These are phyloP conservation scores for Electrophaes corylata DNA, from an alignment of 2,888 invertebrate genomes.

Conservation along the genomic window DNA sequence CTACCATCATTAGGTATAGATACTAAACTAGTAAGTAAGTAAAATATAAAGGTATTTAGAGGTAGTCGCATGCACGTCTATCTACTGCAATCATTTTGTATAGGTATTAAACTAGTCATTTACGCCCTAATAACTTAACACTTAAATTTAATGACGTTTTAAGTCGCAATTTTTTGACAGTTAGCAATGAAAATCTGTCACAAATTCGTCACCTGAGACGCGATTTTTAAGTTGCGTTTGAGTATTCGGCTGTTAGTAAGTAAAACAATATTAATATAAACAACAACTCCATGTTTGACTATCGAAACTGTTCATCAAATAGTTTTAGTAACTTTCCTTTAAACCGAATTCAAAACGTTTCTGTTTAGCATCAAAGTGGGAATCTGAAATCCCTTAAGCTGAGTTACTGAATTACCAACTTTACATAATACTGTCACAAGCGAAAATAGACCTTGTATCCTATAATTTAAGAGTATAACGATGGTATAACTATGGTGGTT, in stretches of 20 bases:
- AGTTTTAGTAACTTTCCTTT: slow-evolving; percentile 68
- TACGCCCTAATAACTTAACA: no score
- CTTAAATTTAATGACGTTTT: no score
- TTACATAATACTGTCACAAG: slow-evolving; percentile 30
- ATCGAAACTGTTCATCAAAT: slow-evolving; percentile 58
- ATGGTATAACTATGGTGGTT: slow-evolving; percentile 44
- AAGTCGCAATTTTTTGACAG: no score
- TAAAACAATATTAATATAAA: slow-evolving; percentile 33
- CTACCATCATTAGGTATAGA: no score
- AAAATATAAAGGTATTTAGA: no score
- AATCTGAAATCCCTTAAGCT: slow-evolving; percentile 78
- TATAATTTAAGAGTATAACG: slow-evolving; percentile 36
- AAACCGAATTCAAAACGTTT: slow-evolving; percentile 67
- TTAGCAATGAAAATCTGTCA: no score
- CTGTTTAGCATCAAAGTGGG: slow-evolving; percentile 76
- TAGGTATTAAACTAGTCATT: no score
- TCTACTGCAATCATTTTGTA: no score
- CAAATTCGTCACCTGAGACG: no score
- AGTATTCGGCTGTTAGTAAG: background rate
- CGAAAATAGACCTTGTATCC: slow-evolving; percentile 40
- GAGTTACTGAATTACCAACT: slow-evolving; percentile 61
- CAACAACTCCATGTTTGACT: slow-evolving; percentile 39
- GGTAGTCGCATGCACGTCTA: no score
- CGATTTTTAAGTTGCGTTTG: no score
- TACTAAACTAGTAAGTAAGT: no score